phyloP scores from a whole-genome alignment of 2,113 vertebrate genomes.

The Paradisaea rubra region DNA sequence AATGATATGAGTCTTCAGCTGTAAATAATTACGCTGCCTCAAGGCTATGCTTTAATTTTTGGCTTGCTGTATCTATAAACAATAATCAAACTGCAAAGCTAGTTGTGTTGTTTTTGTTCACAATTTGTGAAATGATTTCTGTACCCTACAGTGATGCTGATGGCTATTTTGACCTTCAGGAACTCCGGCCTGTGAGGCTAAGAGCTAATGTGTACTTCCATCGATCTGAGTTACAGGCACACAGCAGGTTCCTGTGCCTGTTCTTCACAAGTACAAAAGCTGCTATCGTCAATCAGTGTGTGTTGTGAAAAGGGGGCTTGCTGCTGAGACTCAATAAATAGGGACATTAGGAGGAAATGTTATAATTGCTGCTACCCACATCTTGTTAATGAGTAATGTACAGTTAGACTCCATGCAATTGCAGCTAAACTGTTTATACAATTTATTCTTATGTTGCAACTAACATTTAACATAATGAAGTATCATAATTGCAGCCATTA shows the following conservation, averaged over 20 bases:
- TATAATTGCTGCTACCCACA: slow-evolving; percentile 83
- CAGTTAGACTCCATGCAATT: slow-evolving; percentile 81
- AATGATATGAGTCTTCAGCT: slow-evolving; percentile 99
- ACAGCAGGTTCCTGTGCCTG: slow-evolving; percentile 70
- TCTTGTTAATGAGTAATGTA: slow-evolving; percentile 89
- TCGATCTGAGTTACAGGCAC: slow-evolving; percentile 80
- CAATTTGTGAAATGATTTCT: slow-evolving; percentile 84
- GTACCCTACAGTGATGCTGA: slow-evolving; percentile 85
- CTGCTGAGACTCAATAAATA: slow-evolving; percentile 84
- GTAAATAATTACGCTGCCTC: slow-evolving; percentile 99
- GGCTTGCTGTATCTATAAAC: slow-evolving; percentile 98
- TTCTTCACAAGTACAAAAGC: slow-evolving; percentile 74
- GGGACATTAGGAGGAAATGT: slow-evolving; percentile 82
- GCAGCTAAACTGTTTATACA: slow-evolving; percentile 86
- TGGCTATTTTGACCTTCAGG: slow-evolving; percentile 91
- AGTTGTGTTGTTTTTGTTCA: slow-evolving; percentile 83
- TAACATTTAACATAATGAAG: slow-evolving; percentile 83
- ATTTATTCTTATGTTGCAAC: slow-evolving; percentile 81
- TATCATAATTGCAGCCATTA: slow-evolving; percentile 83
- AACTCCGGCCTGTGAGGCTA: slow-evolving; percentile 74
- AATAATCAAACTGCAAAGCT: slow-evolving; percentile 98
- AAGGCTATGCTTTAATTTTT: slow-evolving; percentile 97
- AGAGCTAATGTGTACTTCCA: slow-evolving; percentile 78
- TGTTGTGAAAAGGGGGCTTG: slow-evolving; percentile 76
- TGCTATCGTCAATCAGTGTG: slow-evolving; percentile 75